Conservation (phyloP, 2,113 vertebrate species). For the Ifrita kowaldi region DNA sequence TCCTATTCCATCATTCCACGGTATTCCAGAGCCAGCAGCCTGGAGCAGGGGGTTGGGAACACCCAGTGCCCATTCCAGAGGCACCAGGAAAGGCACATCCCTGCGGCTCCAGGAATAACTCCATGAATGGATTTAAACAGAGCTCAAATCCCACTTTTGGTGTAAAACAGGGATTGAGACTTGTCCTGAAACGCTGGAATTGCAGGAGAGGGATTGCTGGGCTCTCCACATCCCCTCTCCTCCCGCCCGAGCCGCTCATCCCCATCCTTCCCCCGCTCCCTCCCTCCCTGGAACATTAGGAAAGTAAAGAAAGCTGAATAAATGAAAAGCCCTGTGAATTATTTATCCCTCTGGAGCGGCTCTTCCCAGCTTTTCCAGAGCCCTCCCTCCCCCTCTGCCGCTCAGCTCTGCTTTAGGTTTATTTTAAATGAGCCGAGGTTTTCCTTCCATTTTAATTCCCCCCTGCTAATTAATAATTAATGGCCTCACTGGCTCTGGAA, state of each 20-base stretch:
- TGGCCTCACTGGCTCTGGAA: neutral
- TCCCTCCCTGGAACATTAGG: conserved; percentile 26
- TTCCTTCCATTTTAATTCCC: conserved; percentile 24
- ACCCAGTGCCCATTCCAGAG: neutral
- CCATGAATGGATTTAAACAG: neutral
- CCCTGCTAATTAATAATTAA: conserved; percentile 2
- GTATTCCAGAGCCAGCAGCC: neutral
- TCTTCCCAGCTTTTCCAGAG: neutral
- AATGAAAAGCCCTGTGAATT: conserved; percentile 47
- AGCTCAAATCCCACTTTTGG: neutral
- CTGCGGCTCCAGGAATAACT: neutral
- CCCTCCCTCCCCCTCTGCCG: neutral
- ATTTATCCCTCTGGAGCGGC: neutral
- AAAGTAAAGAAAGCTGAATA: conserved; percentile 65
- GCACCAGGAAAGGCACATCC: neutral
- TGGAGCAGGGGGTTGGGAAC: neutral
- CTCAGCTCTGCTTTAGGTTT: neutral
- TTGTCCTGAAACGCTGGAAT: fast-evolving
- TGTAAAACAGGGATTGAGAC: neutral
- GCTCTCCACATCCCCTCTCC: neutral
- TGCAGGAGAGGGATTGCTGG: neutral
- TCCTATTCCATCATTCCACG: neutral
- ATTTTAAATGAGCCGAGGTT: neutral
- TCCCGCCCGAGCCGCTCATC: neutral
- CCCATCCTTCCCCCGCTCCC: neutral